Base-by-base conservation (phyloP, 2,113 vertebrate species). In the Neoarius graeffei region DNA sequence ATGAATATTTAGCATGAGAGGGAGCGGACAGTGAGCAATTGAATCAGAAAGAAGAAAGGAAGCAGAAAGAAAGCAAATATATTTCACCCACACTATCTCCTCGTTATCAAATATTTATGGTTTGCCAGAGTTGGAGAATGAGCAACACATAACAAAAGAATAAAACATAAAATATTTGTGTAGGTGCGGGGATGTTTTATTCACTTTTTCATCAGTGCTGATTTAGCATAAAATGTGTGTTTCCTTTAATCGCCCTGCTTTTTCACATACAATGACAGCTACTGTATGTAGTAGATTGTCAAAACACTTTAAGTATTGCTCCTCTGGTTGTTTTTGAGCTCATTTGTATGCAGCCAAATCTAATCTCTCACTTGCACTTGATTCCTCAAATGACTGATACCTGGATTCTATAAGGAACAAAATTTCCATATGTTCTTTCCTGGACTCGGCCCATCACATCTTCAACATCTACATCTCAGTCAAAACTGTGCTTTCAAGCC, bases 111-210 rank as follows among this genome's bases (percentile, higher is more conserved):
- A 94, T 92, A 90, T 92, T 92, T 87, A 92, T 93, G 73, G 79
- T 92, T 93, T 93, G 92, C 92, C 93, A 93, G 93, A 93, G 94
- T 89, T 82, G 89, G 92, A 93, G 93, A 91, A 90, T 91, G 91
- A 91, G 93, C 91, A 89, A 91, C 92, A 92, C 89, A 91, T 82
- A 89, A 77, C 85, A 27, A 87, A 91, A 73, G 89, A 67, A 73
- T 81, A 27, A 59, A 27, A 82, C 83, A 87, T 85, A 91, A 90
- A 93, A 77, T 66, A 42, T 67, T 52, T 66, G 67, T 35, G 42
- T 62, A 77, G 79, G 59, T 83, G 79, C 19, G 7, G 67, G 27
- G 50, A n/a, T 84, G 50, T 35, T 42, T 74, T 8, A 60, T 74
- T 56, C 19, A 14, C n/a, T 73, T 19, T 71, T 84, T 62, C 35